Evolutionary conservation across 2,888 invertebrate genomes (phyloP).

Genomic region (Mythimna albipuncta): DNA sequence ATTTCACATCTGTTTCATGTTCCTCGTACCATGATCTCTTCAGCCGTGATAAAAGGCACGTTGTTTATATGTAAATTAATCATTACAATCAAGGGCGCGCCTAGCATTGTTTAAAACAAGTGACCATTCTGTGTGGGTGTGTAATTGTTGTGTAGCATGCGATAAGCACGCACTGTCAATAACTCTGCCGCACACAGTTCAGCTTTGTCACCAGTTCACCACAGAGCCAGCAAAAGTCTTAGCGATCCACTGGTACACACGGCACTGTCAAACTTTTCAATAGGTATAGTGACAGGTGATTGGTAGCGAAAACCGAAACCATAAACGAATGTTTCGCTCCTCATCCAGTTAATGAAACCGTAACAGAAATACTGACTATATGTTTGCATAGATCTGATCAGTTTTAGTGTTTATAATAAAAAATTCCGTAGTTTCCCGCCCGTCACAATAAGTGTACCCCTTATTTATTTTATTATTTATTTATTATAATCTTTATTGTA

Average conservation of each 20-base stretch:
- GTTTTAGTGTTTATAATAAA: too few relatives aligned
- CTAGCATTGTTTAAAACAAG: constrained; percentile 59
- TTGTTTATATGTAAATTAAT: constrained; percentile 39
- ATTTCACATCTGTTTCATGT: not conserved
- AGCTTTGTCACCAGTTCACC: not conserved
- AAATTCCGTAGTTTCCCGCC: too few relatives aligned
- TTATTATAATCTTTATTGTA: too few relatives aligned
- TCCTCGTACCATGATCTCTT: not conserved
- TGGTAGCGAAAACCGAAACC: too few relatives aligned
- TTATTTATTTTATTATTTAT: too few relatives aligned
- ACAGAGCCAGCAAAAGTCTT: not conserved
- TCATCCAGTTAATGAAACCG: too few relatives aligned
- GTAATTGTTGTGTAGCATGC: constrained; percentile 27
- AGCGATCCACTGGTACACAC: too few relatives aligned
- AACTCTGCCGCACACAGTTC: constrained; percentile 34
- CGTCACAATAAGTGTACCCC: too few relatives aligned
- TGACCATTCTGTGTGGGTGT: constrained; percentile 32
- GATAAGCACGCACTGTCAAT: constrained; percentile 56
- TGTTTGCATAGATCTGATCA: too few relatives aligned
- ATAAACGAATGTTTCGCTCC: too few relatives aligned
- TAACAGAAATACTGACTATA: too few relatives aligned
- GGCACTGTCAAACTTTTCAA: not conserved
- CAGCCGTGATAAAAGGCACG: not conserved
- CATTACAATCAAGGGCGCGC: constrained; percentile 52
- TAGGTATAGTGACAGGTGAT: too few relatives aligned